These are phyloP conservation scores for Neolamprologus toae DNA, from an alignment of 2,113 vertebrate genomes.

Conservation along the genomic window DNA sequence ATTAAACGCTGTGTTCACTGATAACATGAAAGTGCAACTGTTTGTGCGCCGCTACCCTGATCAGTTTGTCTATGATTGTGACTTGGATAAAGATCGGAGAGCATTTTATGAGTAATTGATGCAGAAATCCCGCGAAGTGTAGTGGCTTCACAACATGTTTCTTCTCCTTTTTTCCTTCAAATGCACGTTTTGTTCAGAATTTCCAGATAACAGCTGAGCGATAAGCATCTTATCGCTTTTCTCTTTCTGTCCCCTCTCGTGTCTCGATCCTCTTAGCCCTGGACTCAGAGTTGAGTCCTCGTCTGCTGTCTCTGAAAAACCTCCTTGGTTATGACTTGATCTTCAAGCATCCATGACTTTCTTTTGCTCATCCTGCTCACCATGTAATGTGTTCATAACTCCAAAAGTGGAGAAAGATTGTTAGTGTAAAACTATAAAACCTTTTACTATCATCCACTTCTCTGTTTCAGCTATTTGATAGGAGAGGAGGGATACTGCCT, in stretches of 20 bases:
- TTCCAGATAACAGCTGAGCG: background rate
- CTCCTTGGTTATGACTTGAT: background rate
- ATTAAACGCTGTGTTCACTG: background rate
- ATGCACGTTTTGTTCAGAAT: background rate
- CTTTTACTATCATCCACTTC: accelerated
- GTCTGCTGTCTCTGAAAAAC: background rate
- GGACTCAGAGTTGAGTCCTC: conserved; percentile 1
- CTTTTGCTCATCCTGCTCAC: background rate
- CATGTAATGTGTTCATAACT: background rate
- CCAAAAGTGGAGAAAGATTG: background rate
- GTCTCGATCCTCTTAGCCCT: background rate
- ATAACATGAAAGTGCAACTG: background rate
- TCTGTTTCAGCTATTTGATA: conserved; percentile 80
- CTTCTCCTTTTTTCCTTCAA: background rate
- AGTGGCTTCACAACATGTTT: background rate
- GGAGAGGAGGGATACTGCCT: conserved; percentile 96
- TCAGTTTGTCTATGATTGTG: background rate
- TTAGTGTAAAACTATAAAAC: background rate
- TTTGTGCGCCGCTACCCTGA: background rate
- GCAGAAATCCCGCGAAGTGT: accelerated
- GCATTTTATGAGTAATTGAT: background rate
- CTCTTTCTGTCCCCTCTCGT: background rate
- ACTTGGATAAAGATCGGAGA: accelerated
- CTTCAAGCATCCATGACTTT: background rate
- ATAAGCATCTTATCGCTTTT: background rate